Evolutionary conservation across 2,888 invertebrate species (phyloP).

Genomic region (Shargacucullia verbasci): DNA sequence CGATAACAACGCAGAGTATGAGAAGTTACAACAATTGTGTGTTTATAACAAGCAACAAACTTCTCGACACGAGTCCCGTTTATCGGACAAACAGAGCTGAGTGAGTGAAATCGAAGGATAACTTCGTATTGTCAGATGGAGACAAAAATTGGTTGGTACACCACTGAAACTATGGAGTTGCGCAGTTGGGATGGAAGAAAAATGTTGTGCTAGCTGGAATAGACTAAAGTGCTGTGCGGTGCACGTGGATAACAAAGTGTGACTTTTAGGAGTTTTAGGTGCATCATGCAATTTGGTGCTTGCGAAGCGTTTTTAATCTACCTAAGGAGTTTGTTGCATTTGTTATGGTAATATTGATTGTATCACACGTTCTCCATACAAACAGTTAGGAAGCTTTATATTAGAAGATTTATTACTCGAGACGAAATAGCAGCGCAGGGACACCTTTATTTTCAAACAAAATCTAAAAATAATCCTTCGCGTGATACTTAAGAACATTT

Average conservation of each 20-base stretch:
- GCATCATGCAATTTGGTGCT: too few species aligned
- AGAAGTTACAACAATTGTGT: conserved; percentile 42
- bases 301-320: too few species aligned
- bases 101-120: conserved; percentile 68
- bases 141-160: conserved; percentile 39
- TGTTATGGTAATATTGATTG: too few species aligned
- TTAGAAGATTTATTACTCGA: too few species aligned
- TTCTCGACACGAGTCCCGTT: conserved; percentile 44
- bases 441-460: too few species aligned
- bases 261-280: too few species aligned
- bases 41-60: conserved; percentile 49
- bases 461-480: too few species aligned
- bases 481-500: background rate
- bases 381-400: too few species aligned
- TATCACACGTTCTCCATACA: too few species aligned
- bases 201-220: conserved; percentile 1
- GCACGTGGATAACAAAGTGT: too few species aligned
- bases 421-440: too few species aligned
- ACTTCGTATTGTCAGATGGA: conserved; percentile 62
- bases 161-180: conserved; percentile 37
- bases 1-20: conserved; percentile 13
- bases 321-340: too few species aligned
- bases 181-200: background rate
- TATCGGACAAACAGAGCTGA: conserved; percentile 56
- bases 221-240: background rate